A percentile compares a stretch with the other conserved stretches of the same genome.
Conservation (phyloP, 2,888 invertebrate genomes). For the Amphipoea lucens region DNA sequence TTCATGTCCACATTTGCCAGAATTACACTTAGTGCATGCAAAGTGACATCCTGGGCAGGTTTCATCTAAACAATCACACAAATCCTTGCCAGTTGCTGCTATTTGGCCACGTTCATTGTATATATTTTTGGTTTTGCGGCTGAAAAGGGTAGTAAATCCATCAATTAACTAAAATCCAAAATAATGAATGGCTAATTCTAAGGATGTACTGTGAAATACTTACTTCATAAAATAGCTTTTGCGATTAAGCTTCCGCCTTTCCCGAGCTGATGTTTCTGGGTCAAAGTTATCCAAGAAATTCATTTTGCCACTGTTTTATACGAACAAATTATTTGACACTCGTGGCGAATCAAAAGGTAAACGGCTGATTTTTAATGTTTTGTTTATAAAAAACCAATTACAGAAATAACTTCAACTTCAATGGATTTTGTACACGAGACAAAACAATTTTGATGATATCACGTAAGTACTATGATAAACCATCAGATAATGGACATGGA, state of each 20-base stretch:
- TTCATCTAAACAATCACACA: constrained; percentile 96
- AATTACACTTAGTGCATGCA: constrained; percentile 93
- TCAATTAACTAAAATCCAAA: background rate
- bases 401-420: background rate
- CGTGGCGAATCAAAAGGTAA: background rate
- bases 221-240: constrained; percentile 89
- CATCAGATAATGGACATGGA: background rate
- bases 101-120: constrained; percentile 94
- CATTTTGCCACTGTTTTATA: constrained; percentile 63
- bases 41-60: constrained; percentile 96
- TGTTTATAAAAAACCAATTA: background rate
- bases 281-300: constrained; percentile 92
- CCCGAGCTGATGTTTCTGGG: constrained; percentile 94
- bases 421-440: background rate
- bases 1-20: constrained; percentile 94
- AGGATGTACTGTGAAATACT: constrained; percentile 47
- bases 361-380: background rate
- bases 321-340: constrained; percentile 1
- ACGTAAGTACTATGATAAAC: background rate
- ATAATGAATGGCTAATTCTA: background rate
- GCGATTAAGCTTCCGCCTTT: constrained; percentile 94
- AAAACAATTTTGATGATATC: background rate
- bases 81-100: constrained; percentile 91
- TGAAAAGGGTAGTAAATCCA: constrained; percentile 66
- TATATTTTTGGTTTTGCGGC: constrained; percentile 89